These are phyloP conservation scores for Cheilosia grossa DNA, from an alignment of 2,888 invertebrate species.

Conservation along the genomic window DNA sequence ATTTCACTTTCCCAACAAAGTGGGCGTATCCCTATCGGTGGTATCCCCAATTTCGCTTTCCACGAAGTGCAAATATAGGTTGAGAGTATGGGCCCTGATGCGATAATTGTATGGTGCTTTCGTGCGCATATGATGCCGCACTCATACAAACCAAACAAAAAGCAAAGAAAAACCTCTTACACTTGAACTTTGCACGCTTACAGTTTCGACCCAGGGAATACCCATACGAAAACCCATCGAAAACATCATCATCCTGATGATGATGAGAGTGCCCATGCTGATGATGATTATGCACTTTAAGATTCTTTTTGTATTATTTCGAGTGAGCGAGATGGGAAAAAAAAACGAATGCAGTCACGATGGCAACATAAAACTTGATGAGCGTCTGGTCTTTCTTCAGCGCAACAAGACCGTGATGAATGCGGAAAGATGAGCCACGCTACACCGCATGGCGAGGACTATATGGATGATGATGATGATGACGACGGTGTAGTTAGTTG, in stretches of 20 bases:
- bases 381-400: slow-evolving; percentile 64
- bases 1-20: slow-evolving; percentile 65
- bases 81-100: slow-evolving; percentile 62
- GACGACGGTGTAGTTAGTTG: slow-evolving; percentile 33
- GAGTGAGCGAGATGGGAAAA: slow-evolving; percentile 6
- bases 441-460: slow-evolving; percentile 22
- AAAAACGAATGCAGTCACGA: slow-evolving; percentile 69
- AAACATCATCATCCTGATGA: slow-evolving; percentile 52
- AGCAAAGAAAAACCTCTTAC: background rate
- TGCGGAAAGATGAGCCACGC: slow-evolving; percentile 48
- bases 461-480: slow-evolving; percentile 45
- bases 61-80: slow-evolving; percentile 73
- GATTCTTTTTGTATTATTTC: slow-evolving; percentile 30
- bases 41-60: slow-evolving; percentile 70
- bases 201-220: slow-evolving; percentile 32
- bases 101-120: slow-evolving; percentile 64
- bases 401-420: slow-evolving; percentile 62
- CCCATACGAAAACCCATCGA: slow-evolving; percentile 32
- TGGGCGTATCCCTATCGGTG: slow-evolving; percentile 33
- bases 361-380: slow-evolving; percentile 72
- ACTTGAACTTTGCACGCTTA: slow-evolving; percentile 50
- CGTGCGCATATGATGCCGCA: slow-evolving; percentile 28
- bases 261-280: slow-evolving; percentile 61
- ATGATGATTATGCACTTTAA: slow-evolving; percentile 72
- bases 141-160: background rate